Evolutionary conservation across 2,113 vertebrate species (phyloP), one percentile per base, ranked within the genome.

Genomic region (Fulmarus glacialis): DNA sequence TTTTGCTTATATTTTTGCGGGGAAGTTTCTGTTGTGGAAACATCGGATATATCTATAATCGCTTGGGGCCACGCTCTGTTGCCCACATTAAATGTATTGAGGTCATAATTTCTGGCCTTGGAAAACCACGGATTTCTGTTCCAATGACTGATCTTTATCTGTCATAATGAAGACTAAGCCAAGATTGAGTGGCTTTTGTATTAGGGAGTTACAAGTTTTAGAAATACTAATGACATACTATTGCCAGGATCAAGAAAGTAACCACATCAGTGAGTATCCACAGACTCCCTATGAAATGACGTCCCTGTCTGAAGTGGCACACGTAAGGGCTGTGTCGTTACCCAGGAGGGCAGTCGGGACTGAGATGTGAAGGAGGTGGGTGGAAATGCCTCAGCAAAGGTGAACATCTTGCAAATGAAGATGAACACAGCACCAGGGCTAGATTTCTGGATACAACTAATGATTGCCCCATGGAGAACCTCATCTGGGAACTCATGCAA

Each of bases 81-180:
- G 84, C 90, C 90, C 87, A 77, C 87, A 82, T 92, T 93, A 86
- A 86, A 77, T 91, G 36, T 80, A 85, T 45, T 88, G 82, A 96
- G 45, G 70, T 91, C 81, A 87, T 73, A 40, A 73, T 93, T 90
- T 93, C 74, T 96, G 78, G 70, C 92, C 84, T 85, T 95, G 66
- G 83, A 91, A 90, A 94, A 50, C 74, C 56, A 66, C 84, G 0
- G 12, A 66, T 93, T 93, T 73, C 92, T 88, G 43, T 91, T 95
- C 66, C 78, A 70, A 1, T 94, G 70, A 38, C 84, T 85, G 95
- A 77, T 97, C 40, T 85, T 96, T 82, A 90, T 89, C 70, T 82
- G 62, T 59, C 66, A 32, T 79, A 79, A 79, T 0, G 5, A 96
- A 79, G 36, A 21, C 81, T 60, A 72, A 95, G 78, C 68, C 91